A percentile compares a stretch with the other conserved stretches of the same genome.
These are phyloP conservation scores for Unio delphinus DNA, from an alignment of 2,888 invertebrate genomes.

Conservation along the genomic window DNA sequence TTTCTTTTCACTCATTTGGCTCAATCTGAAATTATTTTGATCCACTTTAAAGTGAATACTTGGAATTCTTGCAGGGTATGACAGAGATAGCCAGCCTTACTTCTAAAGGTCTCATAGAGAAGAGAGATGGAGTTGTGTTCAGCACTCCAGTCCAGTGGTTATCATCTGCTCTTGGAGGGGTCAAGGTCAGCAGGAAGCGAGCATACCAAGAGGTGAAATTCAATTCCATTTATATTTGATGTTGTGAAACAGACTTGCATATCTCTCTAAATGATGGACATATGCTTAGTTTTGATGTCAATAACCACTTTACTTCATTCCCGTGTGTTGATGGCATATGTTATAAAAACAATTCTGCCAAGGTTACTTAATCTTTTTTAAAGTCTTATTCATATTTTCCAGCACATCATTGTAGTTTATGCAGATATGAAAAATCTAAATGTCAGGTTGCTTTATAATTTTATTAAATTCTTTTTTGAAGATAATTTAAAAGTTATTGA, in stretches of 20 bases:
- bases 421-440: no score
- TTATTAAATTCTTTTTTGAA: no score
- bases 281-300: not conserved
- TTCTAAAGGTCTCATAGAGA: conserved; percentile 22
- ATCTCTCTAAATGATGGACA: not conserved
- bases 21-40: not conserved
- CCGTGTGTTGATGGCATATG: no score
- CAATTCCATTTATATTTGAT: not conserved
- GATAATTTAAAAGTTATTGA: no score
- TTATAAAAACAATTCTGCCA: no score
- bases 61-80: conserved; percentile 19
- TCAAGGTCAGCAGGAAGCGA: conserved; percentile 19
- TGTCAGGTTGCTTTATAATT: no score
- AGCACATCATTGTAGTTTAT: no score
- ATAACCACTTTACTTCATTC: no score
- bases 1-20: no score
- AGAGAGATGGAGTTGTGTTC: conserved; percentile 27
- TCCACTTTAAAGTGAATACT: not conserved
- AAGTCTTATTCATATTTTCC: no score
- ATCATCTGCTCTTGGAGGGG: conserved; percentile 20
- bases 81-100: conserved; percentile 23
- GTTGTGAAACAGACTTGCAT: not conserved
- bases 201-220: conserved; percentile 27
- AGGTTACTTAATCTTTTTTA: no score
- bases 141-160: conserved; percentile 37